Evolutionary conservation across 2,888 invertebrate species (phyloP).

Genomic region (Phorcus lineatus): DNA sequence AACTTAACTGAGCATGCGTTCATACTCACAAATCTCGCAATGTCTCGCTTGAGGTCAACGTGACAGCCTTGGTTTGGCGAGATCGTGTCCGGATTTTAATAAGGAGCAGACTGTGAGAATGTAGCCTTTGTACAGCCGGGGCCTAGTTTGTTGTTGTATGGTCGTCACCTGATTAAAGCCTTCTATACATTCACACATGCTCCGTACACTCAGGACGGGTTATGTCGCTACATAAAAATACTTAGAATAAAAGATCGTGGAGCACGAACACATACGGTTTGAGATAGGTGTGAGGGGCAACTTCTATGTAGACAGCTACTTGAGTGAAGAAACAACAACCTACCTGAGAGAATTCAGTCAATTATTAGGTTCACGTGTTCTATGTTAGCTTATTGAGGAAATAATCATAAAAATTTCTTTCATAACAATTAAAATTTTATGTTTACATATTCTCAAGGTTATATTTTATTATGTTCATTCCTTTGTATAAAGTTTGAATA

Average conservation of each 20-base stretch:
- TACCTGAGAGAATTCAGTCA: no score
- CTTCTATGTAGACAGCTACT: not conserved
- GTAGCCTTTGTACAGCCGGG: not conserved
- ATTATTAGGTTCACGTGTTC: no score
- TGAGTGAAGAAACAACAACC: not conserved
- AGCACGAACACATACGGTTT: not conserved
- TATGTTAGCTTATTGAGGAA: no score
- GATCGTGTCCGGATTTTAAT: conserved; percentile 13
- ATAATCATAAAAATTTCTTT: no score
- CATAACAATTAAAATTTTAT: no score
- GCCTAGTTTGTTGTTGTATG: not conserved
- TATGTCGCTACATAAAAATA: conserved; percentile 7
- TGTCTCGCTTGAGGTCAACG: not conserved
- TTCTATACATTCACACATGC: not conserved
- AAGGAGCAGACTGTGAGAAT: not conserved
- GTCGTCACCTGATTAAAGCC: not conserved
- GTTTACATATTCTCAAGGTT: no score
- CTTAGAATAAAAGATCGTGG: not conserved
- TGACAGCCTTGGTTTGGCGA: not conserved
- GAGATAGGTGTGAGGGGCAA: not conserved
- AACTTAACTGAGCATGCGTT: not conserved
- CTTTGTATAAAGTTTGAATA: no score
- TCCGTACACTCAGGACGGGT: not conserved
- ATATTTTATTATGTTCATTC: no score
- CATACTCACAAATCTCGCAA: not conserved